Evolutionary conservation across 2,113 vertebrate genomes (phyloP).

Genomic region (Ochotona princeps): DNA sequence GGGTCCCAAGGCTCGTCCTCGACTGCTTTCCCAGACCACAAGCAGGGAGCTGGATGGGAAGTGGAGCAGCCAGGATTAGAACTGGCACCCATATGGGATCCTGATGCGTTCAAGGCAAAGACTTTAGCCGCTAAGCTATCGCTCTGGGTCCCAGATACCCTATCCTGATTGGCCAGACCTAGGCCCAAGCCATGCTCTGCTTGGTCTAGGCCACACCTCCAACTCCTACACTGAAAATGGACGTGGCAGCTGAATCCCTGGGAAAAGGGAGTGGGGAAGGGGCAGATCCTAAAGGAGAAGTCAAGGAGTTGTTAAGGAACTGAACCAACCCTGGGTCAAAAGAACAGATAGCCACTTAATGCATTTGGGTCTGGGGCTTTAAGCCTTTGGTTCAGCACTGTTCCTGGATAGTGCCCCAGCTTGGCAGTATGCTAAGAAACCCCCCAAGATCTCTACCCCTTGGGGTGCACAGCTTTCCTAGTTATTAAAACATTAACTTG

Average conservation of each 20-base stretch:
- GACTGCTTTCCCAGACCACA: too few species aligned
- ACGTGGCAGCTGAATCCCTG: not conserved
- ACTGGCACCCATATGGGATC: too few species aligned
- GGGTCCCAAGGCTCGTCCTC: too few species aligned
- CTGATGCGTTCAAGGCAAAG: too few species aligned
- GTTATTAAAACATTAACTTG: conserved; percentile 13
- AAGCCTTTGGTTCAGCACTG: not conserved
- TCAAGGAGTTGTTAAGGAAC: not conserved
- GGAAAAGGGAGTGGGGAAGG: not conserved
- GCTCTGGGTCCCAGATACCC: not conserved
- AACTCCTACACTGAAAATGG: not conserved
- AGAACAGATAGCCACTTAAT: not conserved
- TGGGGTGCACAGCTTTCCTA: not conserved
- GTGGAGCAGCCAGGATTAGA: too few species aligned
- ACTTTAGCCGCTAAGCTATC: too few species aligned
- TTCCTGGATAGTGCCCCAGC: not conserved
- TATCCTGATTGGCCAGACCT: not conserved
- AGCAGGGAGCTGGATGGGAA: too few species aligned
- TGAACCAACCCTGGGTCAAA: not conserved
- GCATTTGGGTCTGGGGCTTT: too few species aligned
- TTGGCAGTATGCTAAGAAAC: conserved; percentile 30
- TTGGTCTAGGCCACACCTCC: not conserved
- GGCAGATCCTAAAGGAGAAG: not conserved
- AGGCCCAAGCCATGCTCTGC: not conserved
- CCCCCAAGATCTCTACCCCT: not conserved